These are phyloP conservation scores for Cherax quadricarinatus DNA, from an alignment of 1,140 invertebrate genomes.

Conservation along the genomic window DNA sequence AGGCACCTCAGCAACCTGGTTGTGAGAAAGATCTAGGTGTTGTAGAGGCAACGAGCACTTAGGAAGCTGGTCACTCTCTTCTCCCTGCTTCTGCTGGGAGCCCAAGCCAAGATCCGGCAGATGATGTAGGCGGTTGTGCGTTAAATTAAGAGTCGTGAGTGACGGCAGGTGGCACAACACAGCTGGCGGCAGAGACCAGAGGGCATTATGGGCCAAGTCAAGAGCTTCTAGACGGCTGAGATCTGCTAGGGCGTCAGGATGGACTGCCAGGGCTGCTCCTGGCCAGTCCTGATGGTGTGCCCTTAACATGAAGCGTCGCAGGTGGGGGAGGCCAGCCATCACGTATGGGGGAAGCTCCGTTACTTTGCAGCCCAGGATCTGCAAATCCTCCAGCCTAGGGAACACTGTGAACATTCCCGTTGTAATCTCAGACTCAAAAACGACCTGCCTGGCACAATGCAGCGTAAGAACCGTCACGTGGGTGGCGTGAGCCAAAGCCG, in stretches of 20 bases:
- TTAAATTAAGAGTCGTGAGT: slow-evolving; percentile 89
- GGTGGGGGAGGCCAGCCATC: slow-evolving; percentile 85
- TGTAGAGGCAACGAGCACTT: slow-evolving; percentile 78
- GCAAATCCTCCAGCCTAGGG: slow-evolving; percentile 82
- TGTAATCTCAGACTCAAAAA: slow-evolving; percentile 67
- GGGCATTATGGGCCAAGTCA: slow-evolving; percentile 92
- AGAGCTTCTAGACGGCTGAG: slow-evolving; percentile 76
- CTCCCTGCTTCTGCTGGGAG: neutral
- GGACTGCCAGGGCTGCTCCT: slow-evolving; percentile 56
- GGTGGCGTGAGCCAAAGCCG: slow-evolving; percentile 51
- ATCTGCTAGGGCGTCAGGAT: slow-evolving; percentile 53
- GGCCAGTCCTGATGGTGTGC: slow-evolving; percentile 82
- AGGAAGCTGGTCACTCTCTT: neutral
- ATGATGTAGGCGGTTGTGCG: slow-evolving; percentile 86
- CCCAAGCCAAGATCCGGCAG: slow-evolving; percentile 85
- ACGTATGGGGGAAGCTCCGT: slow-evolving; percentile 85
- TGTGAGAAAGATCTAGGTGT: slow-evolving; percentile 87
- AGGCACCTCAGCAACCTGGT: slow-evolving; percentile 87
- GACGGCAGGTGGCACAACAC: slow-evolving; percentile 87
- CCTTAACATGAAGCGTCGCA: slow-evolving; percentile 85
- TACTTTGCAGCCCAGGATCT: slow-evolving; percentile 88
- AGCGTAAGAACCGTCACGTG: slow-evolving; percentile 67
- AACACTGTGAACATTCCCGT: slow-evolving; percentile 68
- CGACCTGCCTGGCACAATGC: slow-evolving; percentile 68
- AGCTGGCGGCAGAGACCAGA: slow-evolving; percentile 89